Evolutionary conservation across 2,797 vertebrate species (phyloP).

Genomic region (Diglossa cyanea): DNA sequence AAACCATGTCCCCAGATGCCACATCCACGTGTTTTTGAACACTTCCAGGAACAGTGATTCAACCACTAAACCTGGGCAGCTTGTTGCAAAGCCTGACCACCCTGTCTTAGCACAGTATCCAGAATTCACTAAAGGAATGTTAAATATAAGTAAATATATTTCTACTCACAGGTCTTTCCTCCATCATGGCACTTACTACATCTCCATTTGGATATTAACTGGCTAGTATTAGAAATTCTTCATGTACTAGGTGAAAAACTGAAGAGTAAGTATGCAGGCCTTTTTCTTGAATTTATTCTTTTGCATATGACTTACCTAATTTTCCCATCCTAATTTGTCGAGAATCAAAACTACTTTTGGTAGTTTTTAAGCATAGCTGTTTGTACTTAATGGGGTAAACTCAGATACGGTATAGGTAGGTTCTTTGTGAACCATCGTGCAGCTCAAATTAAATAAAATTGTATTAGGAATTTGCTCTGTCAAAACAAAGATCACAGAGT

Average conservation of each 20-base stretch:
- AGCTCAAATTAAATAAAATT: background rate
- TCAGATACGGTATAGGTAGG: background rate
- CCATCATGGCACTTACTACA: conserved; percentile 96
- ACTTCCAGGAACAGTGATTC: background rate
- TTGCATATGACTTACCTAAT: background rate
- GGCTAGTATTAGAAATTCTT: conserved; percentile 91
- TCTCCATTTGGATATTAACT: conserved; percentile 91
- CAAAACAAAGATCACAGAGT: background rate
- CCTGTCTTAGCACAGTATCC: background rate
- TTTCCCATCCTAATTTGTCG: background rate
- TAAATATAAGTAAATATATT: background rate
- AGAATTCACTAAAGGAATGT: background rate
- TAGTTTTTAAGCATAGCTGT: background rate
- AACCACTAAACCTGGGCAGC: background rate
- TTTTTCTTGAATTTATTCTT: background rate
- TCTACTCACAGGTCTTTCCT: conserved; percentile 83
- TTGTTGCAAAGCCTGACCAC: background rate
- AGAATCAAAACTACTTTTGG: background rate
- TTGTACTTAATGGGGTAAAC: background rate
- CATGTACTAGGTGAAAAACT: conserved; percentile 87
- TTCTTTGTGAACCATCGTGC: background rate
- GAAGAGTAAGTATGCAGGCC: conserved; percentile 77
- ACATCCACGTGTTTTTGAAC: background rate
- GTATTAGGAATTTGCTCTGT: background rate
- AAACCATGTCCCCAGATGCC: background rate